Evolutionary conservation across 2,888 invertebrate genomes (phyloP), one percentile per base, ranked within the genome.

Genomic region (Nemotelus nigrinus): DNA sequence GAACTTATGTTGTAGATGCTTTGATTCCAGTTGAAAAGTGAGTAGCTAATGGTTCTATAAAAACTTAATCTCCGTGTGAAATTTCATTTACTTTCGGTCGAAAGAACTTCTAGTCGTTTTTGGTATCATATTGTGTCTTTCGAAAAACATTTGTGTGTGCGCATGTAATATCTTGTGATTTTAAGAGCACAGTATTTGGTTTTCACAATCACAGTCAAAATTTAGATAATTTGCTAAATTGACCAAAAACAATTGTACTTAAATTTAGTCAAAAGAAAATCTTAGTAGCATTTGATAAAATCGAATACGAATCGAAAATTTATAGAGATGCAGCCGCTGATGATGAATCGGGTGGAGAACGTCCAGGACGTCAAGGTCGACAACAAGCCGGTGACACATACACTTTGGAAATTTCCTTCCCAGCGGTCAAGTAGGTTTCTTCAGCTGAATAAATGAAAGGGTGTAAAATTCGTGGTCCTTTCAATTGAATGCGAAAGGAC

Each of bases 351-450:
- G 41, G 57, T 43, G 64, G 63, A 63, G 74, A 50, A 60, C 74
- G 74, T 41, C 84, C 83, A 78, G 85, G 84, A 82, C 93, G 95
- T 87, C 94, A 95, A 89, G 93, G 94, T 87, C 91, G 94, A 85
- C 94, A 94, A 89, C 93, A 92, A 87, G 94, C 94, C 87, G 87
- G 87, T 82, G 95, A 96, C 88, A 95, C 95, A 83, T 97, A 97
- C 91, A 93, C 91, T 89, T 92, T 96, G 87, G 94, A 95, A 89
- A 94, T 97, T 88, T 92, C 95, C 86, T 96, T 96, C 92, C 96
- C 96, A 86, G 93, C 96, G 85, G 91, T 94, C 90, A 96, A 94
- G 96, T 96, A 93, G 94, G 91, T 91, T 83, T 79, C 63, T 57
- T 25, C 58, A 48, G 60, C 60, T 60, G 43, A 41, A 60, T 25